Conservation (phyloP, 2,888 invertebrate genomes). For the Isotomurus palustris region DNA sequence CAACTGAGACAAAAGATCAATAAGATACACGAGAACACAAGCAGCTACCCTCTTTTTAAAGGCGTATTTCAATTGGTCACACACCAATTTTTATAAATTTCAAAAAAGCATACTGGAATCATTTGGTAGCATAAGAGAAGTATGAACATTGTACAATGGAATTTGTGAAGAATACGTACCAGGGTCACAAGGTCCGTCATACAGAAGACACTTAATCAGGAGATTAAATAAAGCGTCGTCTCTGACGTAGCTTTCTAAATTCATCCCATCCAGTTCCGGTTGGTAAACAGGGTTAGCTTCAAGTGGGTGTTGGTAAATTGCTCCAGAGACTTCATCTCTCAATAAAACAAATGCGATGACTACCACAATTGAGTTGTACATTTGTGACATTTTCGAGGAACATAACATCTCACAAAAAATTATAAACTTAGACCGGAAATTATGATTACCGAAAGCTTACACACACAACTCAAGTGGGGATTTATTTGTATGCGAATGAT, state of each 20-base stretch:
- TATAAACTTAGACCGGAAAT: too few relatives aligned
- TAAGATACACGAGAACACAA: not conserved
- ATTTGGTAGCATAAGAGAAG: not conserved
- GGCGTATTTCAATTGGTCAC: not conserved
- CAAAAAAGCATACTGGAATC: not conserved
- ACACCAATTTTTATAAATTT: too few relatives aligned
- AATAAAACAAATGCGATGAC: too few relatives aligned
- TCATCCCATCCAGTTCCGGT: conserved; percentile 4
- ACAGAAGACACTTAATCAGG: conserved; percentile 2
- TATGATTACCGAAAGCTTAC: too few relatives aligned
- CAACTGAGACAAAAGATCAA: conserved; percentile 1
- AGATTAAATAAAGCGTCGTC: conserved; percentile 4
- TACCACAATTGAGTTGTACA: too few relatives aligned
- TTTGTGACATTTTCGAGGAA: too few relatives aligned
- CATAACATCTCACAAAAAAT: too few relatives aligned
- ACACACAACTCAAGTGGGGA: too few relatives aligned
- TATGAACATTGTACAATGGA: not conserved
- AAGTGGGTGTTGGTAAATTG: too few relatives aligned
- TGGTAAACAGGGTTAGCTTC: conserved; percentile 1
- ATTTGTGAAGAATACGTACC: conserved; percentile 2
- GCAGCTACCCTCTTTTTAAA: not conserved
- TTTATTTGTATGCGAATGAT: too few relatives aligned
- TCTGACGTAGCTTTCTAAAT: conserved; percentile 1
- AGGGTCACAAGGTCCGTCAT: conserved; percentile 7
- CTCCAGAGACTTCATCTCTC: too few relatives aligned